Evolutionary conservation across 2,888 invertebrate species (phyloP).

Genomic region (Sussaba pulchella): DNA sequence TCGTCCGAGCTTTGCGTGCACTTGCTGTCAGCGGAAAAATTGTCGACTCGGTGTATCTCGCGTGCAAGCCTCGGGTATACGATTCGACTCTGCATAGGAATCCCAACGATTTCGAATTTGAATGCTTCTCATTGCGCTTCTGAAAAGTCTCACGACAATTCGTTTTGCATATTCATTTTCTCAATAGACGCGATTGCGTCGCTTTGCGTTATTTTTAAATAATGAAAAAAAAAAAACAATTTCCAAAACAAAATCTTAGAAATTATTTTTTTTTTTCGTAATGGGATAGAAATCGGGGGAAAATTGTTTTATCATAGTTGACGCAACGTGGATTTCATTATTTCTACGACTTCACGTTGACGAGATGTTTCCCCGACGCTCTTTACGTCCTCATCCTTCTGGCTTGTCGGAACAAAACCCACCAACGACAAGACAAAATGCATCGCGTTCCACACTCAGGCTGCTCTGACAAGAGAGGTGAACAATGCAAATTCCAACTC

Average conservation of each 20-base stretch:
- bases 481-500: conserved; percentile 15
- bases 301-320: neutral
- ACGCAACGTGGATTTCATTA: neutral
- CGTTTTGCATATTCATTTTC: neutral
- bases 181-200: neutral
- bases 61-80: conserved; percentile 38
- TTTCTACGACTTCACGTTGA: neutral
- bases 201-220: neutral
- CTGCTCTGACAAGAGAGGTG: no score
- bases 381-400: conserved; percentile 4
- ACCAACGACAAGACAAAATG: conserved; percentile 20
- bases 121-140: neutral
- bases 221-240: neutral
- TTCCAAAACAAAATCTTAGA: neutral
- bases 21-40: conserved; percentile 17
- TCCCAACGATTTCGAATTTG: neutral
- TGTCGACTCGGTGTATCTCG: conserved; percentile 33
- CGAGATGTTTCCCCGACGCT: neutral
- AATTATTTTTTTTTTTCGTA: neutral
- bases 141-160: conserved; percentile 9
- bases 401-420: conserved; percentile 4
- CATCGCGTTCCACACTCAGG: neutral
- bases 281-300: neutral
- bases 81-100: conserved; percentile 33
- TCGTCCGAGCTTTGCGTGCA: conserved; percentile 41